phyloP scores from a whole-genome alignment of 2,797 vertebrate genomes.

The Ptychobarbus kaznakovi region DNA sequence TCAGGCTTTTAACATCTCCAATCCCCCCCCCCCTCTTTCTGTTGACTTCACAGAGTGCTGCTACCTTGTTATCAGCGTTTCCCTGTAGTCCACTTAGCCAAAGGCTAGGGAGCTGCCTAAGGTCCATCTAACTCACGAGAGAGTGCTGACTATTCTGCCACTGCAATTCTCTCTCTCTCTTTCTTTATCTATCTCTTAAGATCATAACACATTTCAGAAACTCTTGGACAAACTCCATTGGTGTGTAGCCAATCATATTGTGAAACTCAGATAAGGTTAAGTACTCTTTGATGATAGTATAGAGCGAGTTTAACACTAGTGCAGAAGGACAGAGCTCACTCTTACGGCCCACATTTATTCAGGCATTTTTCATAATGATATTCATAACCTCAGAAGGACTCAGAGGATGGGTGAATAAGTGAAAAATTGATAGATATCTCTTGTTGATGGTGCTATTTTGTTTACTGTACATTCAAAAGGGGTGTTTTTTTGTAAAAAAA shows the following conservation, averaged over 20 bases:
- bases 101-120: constrained; percentile 68
- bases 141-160: constrained; percentile 42
- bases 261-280: constrained; percentile 58
- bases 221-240: constrained; percentile 57
- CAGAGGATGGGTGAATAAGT: constrained; percentile 7
- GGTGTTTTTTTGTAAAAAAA: not conserved
- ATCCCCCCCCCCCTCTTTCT: constrained; percentile 62
- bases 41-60: constrained; percentile 74
- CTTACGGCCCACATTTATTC: constrained; percentile 16
- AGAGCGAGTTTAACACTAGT: constrained; percentile 32
- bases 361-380: constrained; percentile 24
- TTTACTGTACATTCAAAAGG: not conserved
- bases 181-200: constrained; percentile 57
- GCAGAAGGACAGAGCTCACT: constrained; percentile 22
- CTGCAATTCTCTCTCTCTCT: constrained; percentile 32
- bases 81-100: constrained; percentile 72
- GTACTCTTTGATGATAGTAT: constrained; percentile 56
- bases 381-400: constrained; percentile 25
- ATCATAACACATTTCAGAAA: constrained; percentile 48
- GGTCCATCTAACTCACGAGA: constrained; percentile 63
- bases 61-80: constrained; percentile 74
- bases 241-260: constrained; percentile 52
- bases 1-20: constrained; percentile 65
- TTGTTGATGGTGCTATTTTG: not conserved
- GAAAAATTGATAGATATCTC: constrained; percentile 29